Evolutionary conservation across 2,797 vertebrate species (phyloP).

Genomic region (Micropoecilia bifurca): DNA sequence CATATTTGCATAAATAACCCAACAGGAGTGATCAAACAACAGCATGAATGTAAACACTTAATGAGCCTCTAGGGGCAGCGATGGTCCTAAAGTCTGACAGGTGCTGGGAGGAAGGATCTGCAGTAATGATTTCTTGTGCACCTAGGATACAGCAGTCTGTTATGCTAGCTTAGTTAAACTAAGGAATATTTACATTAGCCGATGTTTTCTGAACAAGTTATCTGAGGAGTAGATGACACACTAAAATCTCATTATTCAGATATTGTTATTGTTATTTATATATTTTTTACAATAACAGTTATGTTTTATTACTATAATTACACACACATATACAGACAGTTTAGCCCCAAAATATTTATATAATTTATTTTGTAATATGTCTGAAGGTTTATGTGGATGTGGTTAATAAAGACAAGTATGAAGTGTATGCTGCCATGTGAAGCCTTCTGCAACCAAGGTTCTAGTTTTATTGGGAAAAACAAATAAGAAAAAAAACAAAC

Average conservation of each 20-base stretch:
- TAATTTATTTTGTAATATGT: neutral
- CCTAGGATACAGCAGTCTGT: neutral
- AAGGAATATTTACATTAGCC: neutral
- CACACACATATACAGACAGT: neutral
- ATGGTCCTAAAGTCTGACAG: neutral
- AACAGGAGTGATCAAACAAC: neutral
- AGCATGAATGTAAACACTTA: neutral
- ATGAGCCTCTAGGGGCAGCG: neutral
- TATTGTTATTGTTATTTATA: neutral
- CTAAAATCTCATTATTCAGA: neutral
- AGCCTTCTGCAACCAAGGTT: neutral
- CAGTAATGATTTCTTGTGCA: neutral
- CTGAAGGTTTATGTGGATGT: neutral
- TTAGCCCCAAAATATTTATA: neutral
- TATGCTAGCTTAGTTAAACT: neutral
- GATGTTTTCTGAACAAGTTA: neutral
- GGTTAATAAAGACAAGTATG: neutral
- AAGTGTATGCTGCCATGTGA: neutral
- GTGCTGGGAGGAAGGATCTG: neutral
- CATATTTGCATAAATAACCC: neutral
- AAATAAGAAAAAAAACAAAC: neutral
- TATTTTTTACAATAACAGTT: neutral
- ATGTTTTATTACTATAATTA: neutral
- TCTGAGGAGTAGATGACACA: neutral
- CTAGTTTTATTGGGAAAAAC: neutral